Base-by-base conservation (phyloP, 2,113 vertebrate genomes). In the Catharus bicknelli region DNA sequence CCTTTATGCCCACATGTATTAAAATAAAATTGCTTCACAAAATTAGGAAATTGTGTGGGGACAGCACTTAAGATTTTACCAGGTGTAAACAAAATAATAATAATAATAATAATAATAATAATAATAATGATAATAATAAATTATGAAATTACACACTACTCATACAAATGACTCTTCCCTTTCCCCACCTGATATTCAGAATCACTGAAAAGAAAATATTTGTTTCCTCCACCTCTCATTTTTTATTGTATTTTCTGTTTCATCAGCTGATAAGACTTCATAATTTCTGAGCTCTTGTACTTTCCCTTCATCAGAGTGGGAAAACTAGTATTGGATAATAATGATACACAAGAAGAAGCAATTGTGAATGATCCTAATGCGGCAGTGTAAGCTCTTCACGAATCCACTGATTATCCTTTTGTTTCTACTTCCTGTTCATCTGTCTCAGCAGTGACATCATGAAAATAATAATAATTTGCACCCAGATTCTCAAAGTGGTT, bases 391-490 rank as follows among this genome's bases (percentile, higher is more conserved):
- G 70, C 84, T 82, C 82, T 85, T 85, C 67, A 76, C 0, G 2
- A 82, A 90, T 92, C 38, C 67, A 80, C 79, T 77, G 90, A 80
- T 94, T 74, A 94, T 86, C 73, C 79, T 93, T 95, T 91, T 86
- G 67, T 91, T 96, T 93, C 93, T 63, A 67, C 59, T 92, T 95
- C 94, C 82, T 91, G 47, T 85, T 95, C 89, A 50, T 81, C 40
- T 59, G 63, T 29, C 72, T 89, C 72, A 79, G 53, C 63, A 87
- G 81, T 12, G 78, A 94, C 87, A 94, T 90, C 68, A 92, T 34
- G 78, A 94, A 96, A 95, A 95, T 91, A 95, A 94, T 89, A 94
- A 93, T 89, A 92, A 93, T 94, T 88, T 87, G 70, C 70, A 90
- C 89, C 78, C 67, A 81, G 84, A 92, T 79, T 90, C 89, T 87